Evolutionary conservation across 2,888 invertebrate genomes (phyloP).

Genomic region (Noctua janthe): DNA sequence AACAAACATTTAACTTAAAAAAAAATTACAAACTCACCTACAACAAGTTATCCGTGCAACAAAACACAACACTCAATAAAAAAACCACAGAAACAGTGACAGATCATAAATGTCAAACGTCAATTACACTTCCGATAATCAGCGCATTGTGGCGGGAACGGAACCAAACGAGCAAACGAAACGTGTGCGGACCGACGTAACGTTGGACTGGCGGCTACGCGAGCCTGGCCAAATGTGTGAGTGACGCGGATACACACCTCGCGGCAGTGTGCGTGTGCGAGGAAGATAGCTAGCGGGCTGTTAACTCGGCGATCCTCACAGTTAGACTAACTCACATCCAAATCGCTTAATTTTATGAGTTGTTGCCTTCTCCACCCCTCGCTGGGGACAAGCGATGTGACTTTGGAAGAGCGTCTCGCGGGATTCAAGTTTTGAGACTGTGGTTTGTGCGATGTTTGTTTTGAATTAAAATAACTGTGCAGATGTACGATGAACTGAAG

Average conservation of each 20-base stretch:
- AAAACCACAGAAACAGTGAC: conserved; percentile 65
- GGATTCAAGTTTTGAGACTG: conserved; percentile 43
- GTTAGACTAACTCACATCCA: conserved; percentile 91
- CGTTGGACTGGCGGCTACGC: conserved; percentile 67
- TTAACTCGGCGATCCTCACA: conserved; percentile 89
- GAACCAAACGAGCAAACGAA: conserved; percentile 61
- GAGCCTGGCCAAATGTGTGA: conserved; percentile 55
- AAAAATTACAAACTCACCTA: conserved; percentile 55
- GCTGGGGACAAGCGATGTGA: conserved; percentile 75
- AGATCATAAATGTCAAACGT: conserved; percentile 69
- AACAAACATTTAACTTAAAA: conserved; percentile 22
- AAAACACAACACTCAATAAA: conserved; percentile 64
- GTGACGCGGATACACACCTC: conserved; percentile 58
- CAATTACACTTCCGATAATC: conserved; percentile 70
- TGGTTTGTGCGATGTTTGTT: conserved; percentile 27
- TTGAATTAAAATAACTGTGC: conserved; percentile 28
- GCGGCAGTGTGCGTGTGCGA: conserved; percentile 78
- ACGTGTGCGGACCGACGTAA: conserved; percentile 64
- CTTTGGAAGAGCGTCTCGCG: conserved; percentile 75
- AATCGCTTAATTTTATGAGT: conserved; percentile 91
- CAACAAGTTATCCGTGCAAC: conserved; percentile 60
- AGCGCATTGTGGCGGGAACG: conserved; percentile 68
- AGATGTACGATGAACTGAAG: background rate
- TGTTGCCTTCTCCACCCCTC: conserved; percentile 91
- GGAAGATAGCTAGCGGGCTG: conserved; percentile 83